Base-by-base conservation (phyloP, 2,888 invertebrate species). In the Cryptosula pallasiana region DNA sequence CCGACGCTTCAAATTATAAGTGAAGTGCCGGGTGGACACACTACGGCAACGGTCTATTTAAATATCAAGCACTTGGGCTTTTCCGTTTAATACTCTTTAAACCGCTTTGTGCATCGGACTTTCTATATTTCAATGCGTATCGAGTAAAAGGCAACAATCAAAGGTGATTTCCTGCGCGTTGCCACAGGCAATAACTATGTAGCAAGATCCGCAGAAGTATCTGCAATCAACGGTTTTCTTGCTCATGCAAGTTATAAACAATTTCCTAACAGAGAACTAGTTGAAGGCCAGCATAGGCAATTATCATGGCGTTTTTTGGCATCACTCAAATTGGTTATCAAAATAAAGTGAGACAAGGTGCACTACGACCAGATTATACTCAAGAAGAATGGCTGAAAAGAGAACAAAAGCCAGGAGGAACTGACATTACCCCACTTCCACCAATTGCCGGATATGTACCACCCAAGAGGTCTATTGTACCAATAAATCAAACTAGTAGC, bases 241-340 rank as follows among this genome's bases (percentile, higher is more conserved):
- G n/a, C n/a, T n/a, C n/a, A n/a, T n/a, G n/a, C n/a, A n/a, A n/a
- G n/a, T n/a, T n/a, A n/a, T n/a, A n/a, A n/a, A n/a, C n/a, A n/a
- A n/a, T n/a, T n/a, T n/a, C n/a, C n/a, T n/a, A n/a, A n/a, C n/a
- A n/a, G n/a, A n/a, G n/a, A n/a, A n/a, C n/a, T n/a, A n/a, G n/a
- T n/a, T n/a, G n/a, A n/a, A 23, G 63, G 23, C n/a, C n/a, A n/a
- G n/a, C n/a, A n/a, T n/a, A n/a, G n/a, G n/a, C n/a, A n/a, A n/a
- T n/a, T n/a, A n/a, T n/a, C n/a, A 84, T 84, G 84, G 78, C 84
- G 35, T 83, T 83, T 73, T 83, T 83, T 74, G 82, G 82, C 34
- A 69, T 83, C 0, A 80, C 82, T 2, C 81, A 81, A 35, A 73
- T 83, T 1, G 84, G 84, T 0, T 83, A 83, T 71, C 83, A 84